Base-by-base conservation (phyloP, 2,888 invertebrate genomes). In the Drosophila acutilabella region DNA sequence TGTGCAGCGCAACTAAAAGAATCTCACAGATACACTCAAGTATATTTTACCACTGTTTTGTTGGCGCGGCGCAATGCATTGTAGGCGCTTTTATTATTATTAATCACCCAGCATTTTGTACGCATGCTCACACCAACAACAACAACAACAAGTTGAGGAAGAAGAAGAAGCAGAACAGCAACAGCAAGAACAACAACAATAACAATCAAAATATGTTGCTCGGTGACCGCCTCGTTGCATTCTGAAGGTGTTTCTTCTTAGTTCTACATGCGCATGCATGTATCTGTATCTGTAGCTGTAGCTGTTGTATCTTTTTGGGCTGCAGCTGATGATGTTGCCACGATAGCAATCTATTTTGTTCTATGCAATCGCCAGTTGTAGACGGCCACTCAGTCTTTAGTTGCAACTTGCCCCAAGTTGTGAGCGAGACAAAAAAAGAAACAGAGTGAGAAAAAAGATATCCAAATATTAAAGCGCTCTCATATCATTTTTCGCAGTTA, bases 271-370 rank as follows among this genome's bases (percentile, higher is more conserved):
- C 65, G 58, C 60, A 71, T 30, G 40, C 40, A 47, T 33, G 44
- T 47, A 57, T 40, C 26, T 52, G 53, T 60, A 52, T 47, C 54
- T 54, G 52, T 67, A 58, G 44, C 51, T 72, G 66, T 72, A 13
- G 36, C 13, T 36, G 36, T 36, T 36, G 67, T 78, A 73, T 71
- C 74, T 82, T 72, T 75, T 71, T 62, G 71, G 69, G 72, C 74
- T 56, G 82, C 82, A 65, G 71, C 81, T 87, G 86, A 87, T 87
- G 89, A 89, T 89, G 88, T 85, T 80, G 89, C 85, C 87, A 87
- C 87, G 87, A 87, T 87, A 88, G 89, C 87, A 89, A 87, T 87
- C 85, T 87, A 88, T 88, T 89, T 88, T 82, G 82, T 87, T 81
- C 84, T 88, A 88, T 88, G 88, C 81, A 66, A 74, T 76, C 76